Percentiles rank a stretch among this genome's conserved stretches.
Conservation (phyloP, 53 echinoderm and acorn worm genomes). For the Holothuria scabra region DNA sequence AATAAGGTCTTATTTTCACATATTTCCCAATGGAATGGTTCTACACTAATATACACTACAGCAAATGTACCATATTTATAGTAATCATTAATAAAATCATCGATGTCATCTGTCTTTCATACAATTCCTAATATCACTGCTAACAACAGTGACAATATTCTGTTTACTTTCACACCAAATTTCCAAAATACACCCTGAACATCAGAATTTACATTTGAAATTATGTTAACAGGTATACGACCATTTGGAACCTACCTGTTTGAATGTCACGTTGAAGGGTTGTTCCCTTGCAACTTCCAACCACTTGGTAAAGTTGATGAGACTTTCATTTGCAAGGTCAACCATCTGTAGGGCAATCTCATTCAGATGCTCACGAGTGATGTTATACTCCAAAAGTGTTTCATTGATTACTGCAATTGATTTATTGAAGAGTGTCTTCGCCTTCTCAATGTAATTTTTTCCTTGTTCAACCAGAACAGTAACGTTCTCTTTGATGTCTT, state of each 20-base stretch:
- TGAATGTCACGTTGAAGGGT: slow-evolving; percentile 20
- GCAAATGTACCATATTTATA: too few species aligned
- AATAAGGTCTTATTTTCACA: too few species aligned
- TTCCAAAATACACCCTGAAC: too few species aligned
- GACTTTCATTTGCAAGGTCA: slow-evolving; percentile 29
- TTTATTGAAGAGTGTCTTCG: slow-evolving; percentile 7
- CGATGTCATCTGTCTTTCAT: too few species aligned
- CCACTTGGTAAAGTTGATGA: slow-evolving; percentile 45
- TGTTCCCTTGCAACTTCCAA: slow-evolving; percentile 27
- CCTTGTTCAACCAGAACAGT: slow-evolving; percentile 30
- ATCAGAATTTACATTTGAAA: too few species aligned
- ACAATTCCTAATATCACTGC: too few species aligned
- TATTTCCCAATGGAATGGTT: too few species aligned
- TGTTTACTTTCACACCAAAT: too few species aligned
- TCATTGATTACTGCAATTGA: slow-evolving; percentile 17
- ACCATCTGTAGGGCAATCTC: background rate
- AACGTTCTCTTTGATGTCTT: slow-evolving; percentile 35
- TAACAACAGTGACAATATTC: too few species aligned
- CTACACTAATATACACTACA: too few species aligned
- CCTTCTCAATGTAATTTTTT: slow-evolving; percentile 13
- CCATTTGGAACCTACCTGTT: slow-evolving; percentile 10
- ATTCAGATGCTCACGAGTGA: slow-evolving; percentile 36
- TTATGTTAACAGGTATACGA: too few species aligned
- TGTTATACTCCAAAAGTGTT: slow-evolving; percentile 38
- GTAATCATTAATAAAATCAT: too few species aligned